Evolutionary conservation across 1,140 invertebrate genomes (phyloP).

Genomic region (Dryas iulia): DNA sequence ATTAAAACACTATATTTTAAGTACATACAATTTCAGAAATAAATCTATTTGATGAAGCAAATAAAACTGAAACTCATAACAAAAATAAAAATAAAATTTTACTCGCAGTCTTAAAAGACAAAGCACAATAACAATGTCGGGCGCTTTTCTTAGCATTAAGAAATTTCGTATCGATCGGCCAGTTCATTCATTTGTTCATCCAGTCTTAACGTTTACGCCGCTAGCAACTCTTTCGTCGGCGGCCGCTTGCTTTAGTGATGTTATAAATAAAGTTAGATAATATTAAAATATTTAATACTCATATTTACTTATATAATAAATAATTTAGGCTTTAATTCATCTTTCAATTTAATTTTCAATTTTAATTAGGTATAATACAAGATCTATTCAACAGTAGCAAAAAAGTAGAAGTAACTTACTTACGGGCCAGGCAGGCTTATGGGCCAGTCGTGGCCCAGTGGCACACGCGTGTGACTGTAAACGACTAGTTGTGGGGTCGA

Average conservation of each 20-base stretch:
- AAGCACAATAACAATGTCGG: conserved; percentile 28
- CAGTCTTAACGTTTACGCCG: conserved; percentile 65
- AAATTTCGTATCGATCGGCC: conserved; percentile 44
- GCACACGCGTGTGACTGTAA: too few species aligned
- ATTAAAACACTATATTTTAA: background rate
- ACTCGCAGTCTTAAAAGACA: background rate
- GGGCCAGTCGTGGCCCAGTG: too few species aligned
- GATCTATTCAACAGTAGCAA: too few species aligned
- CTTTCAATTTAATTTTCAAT: too few species aligned
- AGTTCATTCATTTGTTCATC: conserved; percentile 74
- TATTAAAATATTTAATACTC: background rate
- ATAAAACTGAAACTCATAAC: background rate
- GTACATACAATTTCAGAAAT: background rate
- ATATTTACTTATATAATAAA: too few species aligned
- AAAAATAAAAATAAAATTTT: background rate
- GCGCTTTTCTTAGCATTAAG: conserved; percentile 34
- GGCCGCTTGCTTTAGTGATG: conserved; percentile 39
- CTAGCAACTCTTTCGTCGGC: conserved; percentile 62
- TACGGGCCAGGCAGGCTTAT: too few species aligned
- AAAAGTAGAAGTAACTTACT: too few species aligned
- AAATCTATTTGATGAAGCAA: background rate
- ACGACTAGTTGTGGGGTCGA: too few species aligned
- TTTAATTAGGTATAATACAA: background rate
- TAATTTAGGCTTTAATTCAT: too few species aligned
- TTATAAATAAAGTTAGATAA: background rate